A percentile compares a stretch with the other conserved stretches of the same genome.
These are phyloP conservation scores for Condylostylus longicornis DNA, from an alignment of 1,140 invertebrate species.

Conservation along the genomic window DNA sequence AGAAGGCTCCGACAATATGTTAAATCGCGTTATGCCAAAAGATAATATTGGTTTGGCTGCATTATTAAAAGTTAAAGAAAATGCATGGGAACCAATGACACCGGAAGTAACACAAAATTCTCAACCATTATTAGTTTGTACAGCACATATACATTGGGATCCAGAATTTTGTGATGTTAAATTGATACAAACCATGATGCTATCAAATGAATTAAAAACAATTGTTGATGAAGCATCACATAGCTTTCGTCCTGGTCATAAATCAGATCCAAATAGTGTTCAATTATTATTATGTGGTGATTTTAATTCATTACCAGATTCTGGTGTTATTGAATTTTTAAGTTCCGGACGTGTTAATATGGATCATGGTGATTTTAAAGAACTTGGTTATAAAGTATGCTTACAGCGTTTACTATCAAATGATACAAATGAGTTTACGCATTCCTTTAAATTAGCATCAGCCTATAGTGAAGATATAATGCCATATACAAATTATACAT, in stretches of 20 bases:
- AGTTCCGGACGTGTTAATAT: conserved; percentile 73
- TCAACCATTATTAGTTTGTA: conserved; percentile 86
- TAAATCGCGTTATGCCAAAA: conserved; percentile 98
- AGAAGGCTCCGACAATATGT: conserved; percentile 94
- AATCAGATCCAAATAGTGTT: conserved; percentile 62
- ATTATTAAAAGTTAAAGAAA: conserved; percentile 82
- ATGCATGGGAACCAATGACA: conserved; percentile 75
- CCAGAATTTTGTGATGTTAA: conserved; percentile 99
- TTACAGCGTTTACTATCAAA: conserved; percentile 76
- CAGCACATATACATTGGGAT: conserved; percentile 99
- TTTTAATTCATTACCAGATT: conserved; percentile 96
- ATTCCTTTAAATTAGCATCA: conserved; percentile 87
- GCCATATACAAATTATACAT: conserved; percentile 98
- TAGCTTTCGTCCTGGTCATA: conserved; percentile 43
- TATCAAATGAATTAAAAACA: conserved; percentile 78
- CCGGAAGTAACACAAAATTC: conserved; percentile 56
- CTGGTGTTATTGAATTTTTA: conserved; percentile 93
- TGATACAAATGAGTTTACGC: conserved; percentile 81
- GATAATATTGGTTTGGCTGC: conserved; percentile 97
- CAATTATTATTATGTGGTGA: conserved; percentile 94
- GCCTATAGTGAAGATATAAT: conserved; percentile 91
- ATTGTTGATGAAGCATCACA: conserved; percentile 63
- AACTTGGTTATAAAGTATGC: conserved; percentile 82
- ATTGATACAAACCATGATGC: conserved; percentile 98
- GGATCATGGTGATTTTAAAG: conserved; percentile 93